Base-by-base conservation (phyloP, 2,888 invertebrate species). In the Nomada lathburiana region DNA sequence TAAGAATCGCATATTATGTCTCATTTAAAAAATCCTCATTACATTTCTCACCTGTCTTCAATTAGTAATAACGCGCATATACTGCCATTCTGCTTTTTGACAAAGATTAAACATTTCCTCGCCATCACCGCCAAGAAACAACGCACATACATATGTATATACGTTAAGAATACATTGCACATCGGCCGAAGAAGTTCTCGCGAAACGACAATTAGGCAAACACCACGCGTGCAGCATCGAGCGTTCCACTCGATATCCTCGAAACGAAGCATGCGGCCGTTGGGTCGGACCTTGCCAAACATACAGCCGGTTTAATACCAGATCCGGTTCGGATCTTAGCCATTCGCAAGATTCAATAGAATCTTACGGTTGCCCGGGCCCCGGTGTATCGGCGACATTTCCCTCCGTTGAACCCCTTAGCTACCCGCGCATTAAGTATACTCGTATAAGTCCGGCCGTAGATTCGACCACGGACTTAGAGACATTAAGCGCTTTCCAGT, bases 401-500 rank as follows among this genome's bases (percentile, higher is more conserved):
- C 76, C 42, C 67, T 63, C 65, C 53, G 36, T 53, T 64, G 71
- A 76, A 77, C 80, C 76, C 76, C 78, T 80, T 82, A 62, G 83
- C 67, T 65, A 73, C 80, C 59, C 63, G 60, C 60, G 83, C 88
- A 85, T 88, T 88, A 84, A 87, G 84, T 80, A 88, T 82, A 86
- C 82, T 74, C 76, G 84, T 83, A 85, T 88, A 89, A 88, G 89
- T 88, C 82, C 71, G 76, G 74, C 59, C 68, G 70, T 20, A 70
- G 73, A 82, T 88, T 68, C 73, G 64, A 76, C 73, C 82, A 50
- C 81, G 88, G 88, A 89, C 89, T 88, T 87, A 84, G 86, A 36
- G 67, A 89, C 88, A 83, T 86, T 88, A 88, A 88, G 85, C 88
- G 88, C 84, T 83, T 82, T 86, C 81, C 86, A 79, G 86, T 79